Percentiles rank a stretch among this genome's conserved stretches.
phyloP scores from a whole-genome alignment of 2,888 invertebrate genomes.

The Scaptomyza polygonia region DNA sequence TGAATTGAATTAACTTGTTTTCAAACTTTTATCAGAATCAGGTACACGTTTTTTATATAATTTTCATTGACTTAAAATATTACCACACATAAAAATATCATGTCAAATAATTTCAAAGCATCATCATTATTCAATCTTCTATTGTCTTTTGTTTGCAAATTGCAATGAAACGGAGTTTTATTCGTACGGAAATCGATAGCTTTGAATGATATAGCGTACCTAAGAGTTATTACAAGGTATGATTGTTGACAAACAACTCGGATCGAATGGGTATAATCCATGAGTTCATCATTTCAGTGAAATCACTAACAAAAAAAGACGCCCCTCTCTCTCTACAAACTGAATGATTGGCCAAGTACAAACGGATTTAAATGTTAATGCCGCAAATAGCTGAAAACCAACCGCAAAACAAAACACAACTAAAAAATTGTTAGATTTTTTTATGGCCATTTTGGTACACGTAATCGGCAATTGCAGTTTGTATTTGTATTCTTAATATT shows the following conservation, averaged over 20 bases:
- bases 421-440: slow-evolving; percentile 50
- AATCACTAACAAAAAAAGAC: neutral
- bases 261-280: neutral
- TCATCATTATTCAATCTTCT: slow-evolving; percentile 1
- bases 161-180: slow-evolving; percentile 6
- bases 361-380: slow-evolving; percentile 45
- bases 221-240: slow-evolving; percentile 1
- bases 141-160: slow-evolving; percentile 39
- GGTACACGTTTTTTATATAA: neutral
- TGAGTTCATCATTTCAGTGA: slow-evolving; percentile 30
- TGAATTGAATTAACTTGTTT: neutral
- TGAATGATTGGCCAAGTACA: slow-evolving; percentile 5
- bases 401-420: slow-evolving; percentile 8
- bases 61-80: neutral
- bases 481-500: slow-evolving; percentile 63
- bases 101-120: neutral
- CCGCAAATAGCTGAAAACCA: slow-evolving; percentile 22
- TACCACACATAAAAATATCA: neutral
- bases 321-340: slow-evolving; percentile 17
- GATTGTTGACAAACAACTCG: slow-evolving; percentile 1
- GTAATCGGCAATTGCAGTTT: slow-evolving; percentile 18
- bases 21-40: neutral
- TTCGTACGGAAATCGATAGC: slow-evolving; percentile 39
- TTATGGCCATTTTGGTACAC: slow-evolving; percentile 50
- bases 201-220: slow-evolving; percentile 11